Percentiles rank a stretch among this genome's conserved stretches.
Conservation (phyloP, 1,140 invertebrate species). For the Drosophila tropicalis region DNA sequence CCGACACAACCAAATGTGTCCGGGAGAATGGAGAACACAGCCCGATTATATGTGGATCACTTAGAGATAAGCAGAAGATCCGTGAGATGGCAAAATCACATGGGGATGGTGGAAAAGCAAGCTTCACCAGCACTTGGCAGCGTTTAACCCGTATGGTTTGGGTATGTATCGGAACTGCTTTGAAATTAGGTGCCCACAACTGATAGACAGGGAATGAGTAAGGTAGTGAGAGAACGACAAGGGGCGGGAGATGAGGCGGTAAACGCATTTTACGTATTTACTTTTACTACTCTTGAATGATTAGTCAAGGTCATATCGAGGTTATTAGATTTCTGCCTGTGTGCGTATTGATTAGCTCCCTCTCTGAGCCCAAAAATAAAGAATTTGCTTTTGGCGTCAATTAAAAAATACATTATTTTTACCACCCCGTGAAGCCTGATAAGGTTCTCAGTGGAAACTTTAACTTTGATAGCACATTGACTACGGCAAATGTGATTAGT, state of each 20-base stretch:
- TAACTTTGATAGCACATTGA: constrained; percentile 35
- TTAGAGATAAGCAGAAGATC: constrained; percentile 20
- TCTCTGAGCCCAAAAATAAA: constrained; percentile 13
- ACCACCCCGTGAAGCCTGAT: constrained; percentile 37
- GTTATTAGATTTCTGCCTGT: constrained; percentile 40
- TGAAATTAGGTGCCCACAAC: constrained; percentile 3
- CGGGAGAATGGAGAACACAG: background rate
- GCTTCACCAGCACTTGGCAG: background rate
- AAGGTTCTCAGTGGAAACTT: constrained; percentile 25
- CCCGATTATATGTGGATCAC: constrained; percentile 33
- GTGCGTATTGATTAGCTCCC: constrained; percentile 36
- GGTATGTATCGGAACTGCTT: constrained; percentile 24
- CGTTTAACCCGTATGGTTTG: constrained; percentile 10
- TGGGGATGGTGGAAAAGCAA: background rate
- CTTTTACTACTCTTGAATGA: constrained; percentile 19
- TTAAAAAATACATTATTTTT: constrained; percentile 39
- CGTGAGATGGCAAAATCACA: background rate
- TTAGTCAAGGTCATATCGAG: constrained; percentile 65
- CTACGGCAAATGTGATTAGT: constrained; percentile 9
- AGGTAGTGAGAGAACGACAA: background rate
- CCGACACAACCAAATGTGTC: no score
- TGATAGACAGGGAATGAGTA: no score
- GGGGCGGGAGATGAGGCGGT: no score
- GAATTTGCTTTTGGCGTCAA: constrained; percentile 36
- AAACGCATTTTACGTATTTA: background rate